These are phyloP conservation scores for Cebidichthys violaceus DNA, from an alignment of 2,113 vertebrate species.

Conservation along the genomic window DNA sequence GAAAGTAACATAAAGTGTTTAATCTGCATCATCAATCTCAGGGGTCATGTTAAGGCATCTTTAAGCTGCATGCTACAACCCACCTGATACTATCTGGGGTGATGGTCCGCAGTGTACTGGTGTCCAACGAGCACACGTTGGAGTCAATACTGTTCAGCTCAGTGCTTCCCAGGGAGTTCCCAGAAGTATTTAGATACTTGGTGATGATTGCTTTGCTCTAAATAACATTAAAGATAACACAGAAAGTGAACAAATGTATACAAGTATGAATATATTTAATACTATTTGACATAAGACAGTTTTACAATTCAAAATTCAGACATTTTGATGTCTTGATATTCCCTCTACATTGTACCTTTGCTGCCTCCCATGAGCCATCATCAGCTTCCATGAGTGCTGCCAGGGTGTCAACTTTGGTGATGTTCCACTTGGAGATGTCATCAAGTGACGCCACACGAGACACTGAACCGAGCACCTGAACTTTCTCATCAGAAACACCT, in stretches of 20 bases:
- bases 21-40: not conserved
- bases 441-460: constrained; percentile 69
- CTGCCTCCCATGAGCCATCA: constrained; percentile 69
- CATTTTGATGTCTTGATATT: not conserved
- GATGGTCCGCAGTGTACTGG: constrained; percentile 45
- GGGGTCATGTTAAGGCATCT: not conserved
- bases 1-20: not conserved
- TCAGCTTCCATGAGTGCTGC: constrained; percentile 60
- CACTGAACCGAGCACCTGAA: constrained; percentile 62
- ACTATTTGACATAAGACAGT: too few species aligned
- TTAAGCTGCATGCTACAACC: not conserved
- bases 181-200: constrained; percentile 67
- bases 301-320: not conserved
- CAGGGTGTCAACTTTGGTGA: constrained; percentile 73
- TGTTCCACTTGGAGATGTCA: constrained; percentile 74
- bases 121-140: constrained; percentile 81
- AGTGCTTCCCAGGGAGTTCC: constrained; percentile 67
- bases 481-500: constrained; percentile 56
- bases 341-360: constrained; percentile 51
- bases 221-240: not conserved
- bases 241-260: not conserved
- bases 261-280: not conserved
- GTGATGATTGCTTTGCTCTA: constrained; percentile 80
- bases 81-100: constrained; percentile 59
- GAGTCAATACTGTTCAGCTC: constrained; percentile 68